phyloP scores from a whole-genome alignment of 2,797 vertebrate species.

The Semaprochilodus insignis region DNA sequence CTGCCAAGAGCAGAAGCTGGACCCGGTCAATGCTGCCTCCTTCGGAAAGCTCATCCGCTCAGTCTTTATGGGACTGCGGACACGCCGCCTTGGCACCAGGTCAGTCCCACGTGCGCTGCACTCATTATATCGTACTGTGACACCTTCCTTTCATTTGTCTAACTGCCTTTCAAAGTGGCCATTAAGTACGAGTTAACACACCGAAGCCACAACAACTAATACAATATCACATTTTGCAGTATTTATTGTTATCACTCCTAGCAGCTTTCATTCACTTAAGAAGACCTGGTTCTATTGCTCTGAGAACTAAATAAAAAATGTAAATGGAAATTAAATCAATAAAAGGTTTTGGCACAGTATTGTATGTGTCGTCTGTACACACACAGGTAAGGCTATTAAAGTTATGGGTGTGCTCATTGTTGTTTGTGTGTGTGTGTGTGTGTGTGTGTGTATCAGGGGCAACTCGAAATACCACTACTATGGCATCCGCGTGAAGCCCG shows the following conservation, averaged over 20 bases:
- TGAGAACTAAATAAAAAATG: too few species aligned
- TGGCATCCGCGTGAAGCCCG: conserved; percentile 96
- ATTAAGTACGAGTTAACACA: too few species aligned
- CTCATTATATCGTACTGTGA: neutral
- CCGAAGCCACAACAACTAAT: too few species aligned
- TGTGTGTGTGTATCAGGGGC: conserved; percentile 79
- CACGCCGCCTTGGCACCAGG: conserved; percentile 95
- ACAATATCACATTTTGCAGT: too few species aligned
- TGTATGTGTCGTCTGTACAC: neutral
- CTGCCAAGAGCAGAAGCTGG: conserved; percentile 97
- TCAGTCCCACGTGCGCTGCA: conserved; percentile 56
- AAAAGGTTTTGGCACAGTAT: too few species aligned
- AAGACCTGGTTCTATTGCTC: too few species aligned
- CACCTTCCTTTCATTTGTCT: too few species aligned
- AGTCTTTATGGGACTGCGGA: conserved; percentile 95
- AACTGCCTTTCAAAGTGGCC: too few species aligned
- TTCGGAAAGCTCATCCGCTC: conserved; percentile 98
- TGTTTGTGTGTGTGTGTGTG: conserved; percentile 25
- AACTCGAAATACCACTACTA: conserved; percentile 99
- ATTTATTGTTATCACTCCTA: too few species aligned
- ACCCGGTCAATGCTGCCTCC: conserved; percentile 95
- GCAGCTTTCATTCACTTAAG: too few species aligned
- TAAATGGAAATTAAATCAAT: too few species aligned
- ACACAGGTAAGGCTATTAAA: neutral
- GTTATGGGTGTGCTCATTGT: neutral